Evolutionary conservation across 1,140 invertebrate species (phyloP), one percentile per base, ranked within the genome.

Genomic region (Halictus rubicundus): DNA sequence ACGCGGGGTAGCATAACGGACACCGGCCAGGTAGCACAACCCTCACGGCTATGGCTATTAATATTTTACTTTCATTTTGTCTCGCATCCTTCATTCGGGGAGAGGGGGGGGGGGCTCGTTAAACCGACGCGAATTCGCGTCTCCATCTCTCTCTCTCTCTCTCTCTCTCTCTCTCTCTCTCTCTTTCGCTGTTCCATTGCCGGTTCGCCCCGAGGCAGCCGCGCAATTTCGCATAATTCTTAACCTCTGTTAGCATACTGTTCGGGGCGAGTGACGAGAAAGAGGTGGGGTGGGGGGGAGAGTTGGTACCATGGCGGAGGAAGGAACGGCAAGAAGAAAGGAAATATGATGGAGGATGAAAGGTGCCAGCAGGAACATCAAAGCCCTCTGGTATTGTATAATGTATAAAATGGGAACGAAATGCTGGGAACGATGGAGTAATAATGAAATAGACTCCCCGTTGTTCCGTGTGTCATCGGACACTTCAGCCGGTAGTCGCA

Each of bases 171-270:
- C 16, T 21, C n/a, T 71, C 54, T 21, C 49, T 49, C 16, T 21
- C n/a, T 71, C 54, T 64, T 57, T 54, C 76, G 76, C 39, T 78
- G 71, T 72, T 78, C 68, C 68, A 78, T 72, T 64, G 46, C 37
- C 23, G 49, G 54, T n/a, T 57, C 25, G 68, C 76, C 76, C 37
- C 16, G 7, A 10, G 68, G 68, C 54, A 14, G 19, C 23, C 4
- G 60, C 71, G 32, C 60, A 72, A 65, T 72, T 78, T 72, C 60
- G 46, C 60, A 68, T 78, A 72, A 78, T 78, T 78, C 68, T 78
- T 78, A 72, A 72, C 76, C 59, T 25, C 42, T 61, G 60, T 72
- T 72, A 37, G 68, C 59, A 52, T 25, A 19, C 27, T 2, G 27
- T 16, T 52, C 16, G 49, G 19, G 14, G 49, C 16, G 49, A 21